phyloP scores from a whole-genome alignment of 2,113 vertebrate genomes.

The Myxocyprinus asiaticus region DNA sequence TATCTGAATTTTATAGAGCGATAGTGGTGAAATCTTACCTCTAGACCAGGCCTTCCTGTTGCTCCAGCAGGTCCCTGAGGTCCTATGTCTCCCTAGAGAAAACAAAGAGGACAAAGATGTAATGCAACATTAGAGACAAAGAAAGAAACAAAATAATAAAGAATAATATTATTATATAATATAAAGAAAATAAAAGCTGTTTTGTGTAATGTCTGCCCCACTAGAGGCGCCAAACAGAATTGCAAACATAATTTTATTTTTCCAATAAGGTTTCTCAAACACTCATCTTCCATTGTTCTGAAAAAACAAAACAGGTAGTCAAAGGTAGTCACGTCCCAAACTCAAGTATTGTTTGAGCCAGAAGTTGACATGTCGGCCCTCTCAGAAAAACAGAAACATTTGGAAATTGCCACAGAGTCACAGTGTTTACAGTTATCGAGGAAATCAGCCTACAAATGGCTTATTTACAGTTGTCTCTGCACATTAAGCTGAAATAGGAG shows the following conservation, averaged over 20 bases:
- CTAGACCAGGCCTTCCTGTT: conserved; percentile 81
- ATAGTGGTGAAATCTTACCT: conserved; percentile 71
- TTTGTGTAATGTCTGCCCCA: neutral
- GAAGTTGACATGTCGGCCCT: too few relatives aligned
- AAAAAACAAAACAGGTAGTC: neutral
- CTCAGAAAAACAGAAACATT: too few relatives aligned
- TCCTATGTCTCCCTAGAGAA: conserved; percentile 86
- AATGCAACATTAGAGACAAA: conserved; percentile 10
- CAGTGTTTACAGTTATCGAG: neutral
- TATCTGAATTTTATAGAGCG: conserved; percentile 1
- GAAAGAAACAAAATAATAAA: neutral
- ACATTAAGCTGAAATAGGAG: neutral
- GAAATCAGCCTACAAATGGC: too few relatives aligned
- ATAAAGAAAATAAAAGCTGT: neutral
- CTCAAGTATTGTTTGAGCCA: neutral
- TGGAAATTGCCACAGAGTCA: too few relatives aligned
- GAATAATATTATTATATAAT: neutral
- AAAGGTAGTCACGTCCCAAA: neutral
- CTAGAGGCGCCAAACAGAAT: too few relatives aligned
- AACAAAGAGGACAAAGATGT: neutral
- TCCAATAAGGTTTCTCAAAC: too few relatives aligned
- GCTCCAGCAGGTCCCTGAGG: conserved; percentile 82
- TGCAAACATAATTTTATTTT: neutral
- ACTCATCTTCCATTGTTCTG: neutral
- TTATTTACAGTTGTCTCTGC: neutral